Base-by-base conservation (phyloP, 2,113 vertebrate genomes). In the Solea senegalensis region DNA sequence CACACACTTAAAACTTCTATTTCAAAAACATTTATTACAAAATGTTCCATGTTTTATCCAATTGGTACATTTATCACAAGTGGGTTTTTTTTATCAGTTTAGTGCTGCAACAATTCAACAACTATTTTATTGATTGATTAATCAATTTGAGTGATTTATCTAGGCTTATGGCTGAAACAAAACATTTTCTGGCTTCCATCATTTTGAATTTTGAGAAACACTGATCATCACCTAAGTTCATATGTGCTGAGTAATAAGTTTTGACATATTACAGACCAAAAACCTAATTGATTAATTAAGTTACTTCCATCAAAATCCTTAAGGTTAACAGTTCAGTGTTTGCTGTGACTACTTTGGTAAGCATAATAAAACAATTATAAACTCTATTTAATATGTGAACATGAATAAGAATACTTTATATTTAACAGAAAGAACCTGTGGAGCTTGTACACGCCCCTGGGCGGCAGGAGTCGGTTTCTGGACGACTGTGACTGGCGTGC, bases 381-480 rank as follows among this genome's bases (percentile, higher is more conserved):
- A 4, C 8, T 55, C 2, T 1, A 2, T 2, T 10, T 28, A 28
- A 64, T 39, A 12, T 41, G 16, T 28, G 2, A 65, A 53, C 7
- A 43, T 48, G 14, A 10, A 2, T 46, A 45, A 5, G 15, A 44
- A 28, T 28, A 15, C 14, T 45, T 55, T 0, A 9, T 12, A 63
- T 21, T 12, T 45, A 66, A 56, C 34, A 61, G 44, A 60, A 2
- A 8, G 64, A 86, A 96, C 96, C 95, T 96, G 96, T 58, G 92
- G 0, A 58, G 92, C 78, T 48, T 89, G 65, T 7, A 90, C 40
- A 64, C 94, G 95, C 8, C 81, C 45, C 81, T 90, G 92, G 14
- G 80, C 69, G 28, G 92, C 79, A 0, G 93, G 86, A 21, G 93
- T 84, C 5, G 94, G 86, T 61, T 95, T 95, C 90, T 95, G 95